Evolutionary conservation across 2,113 vertebrate genomes (phyloP).

Genomic region (Danio rerio): GRCz12tu NC_133187.1:36411001-36411500

Average conservation of each 20-base stretch:
- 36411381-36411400: too few relatives aligned
- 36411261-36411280: too few relatives aligned
- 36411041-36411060: constrained; percentile 53
- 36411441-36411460: too few relatives aligned
- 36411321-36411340: too few relatives aligned
- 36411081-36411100: constrained; percentile 20
- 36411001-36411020: constrained; percentile 55
- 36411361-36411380: too few relatives aligned
- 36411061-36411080: constrained; percentile 44
- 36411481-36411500: too few relatives aligned
- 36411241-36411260: neutral
- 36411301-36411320: too few relatives aligned
- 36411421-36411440: too few relatives aligned
- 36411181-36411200: constrained; percentile 19
- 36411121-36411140: constrained; percentile 21
- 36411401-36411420: too few relatives aligned
- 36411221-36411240: neutral
- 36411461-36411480: too few relatives aligned
- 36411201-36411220: neutral
- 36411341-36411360: too few relatives aligned
- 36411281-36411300: too few relatives aligned
- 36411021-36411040: constrained; percentile 54
- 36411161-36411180: constrained; percentile 21
- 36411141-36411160: constrained; percentile 30
- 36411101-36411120: constrained; percentile 36